Evolutionary conservation across 2,888 invertebrate genomes (phyloP).

Genomic region (Diadegma fenestrale): DNA sequence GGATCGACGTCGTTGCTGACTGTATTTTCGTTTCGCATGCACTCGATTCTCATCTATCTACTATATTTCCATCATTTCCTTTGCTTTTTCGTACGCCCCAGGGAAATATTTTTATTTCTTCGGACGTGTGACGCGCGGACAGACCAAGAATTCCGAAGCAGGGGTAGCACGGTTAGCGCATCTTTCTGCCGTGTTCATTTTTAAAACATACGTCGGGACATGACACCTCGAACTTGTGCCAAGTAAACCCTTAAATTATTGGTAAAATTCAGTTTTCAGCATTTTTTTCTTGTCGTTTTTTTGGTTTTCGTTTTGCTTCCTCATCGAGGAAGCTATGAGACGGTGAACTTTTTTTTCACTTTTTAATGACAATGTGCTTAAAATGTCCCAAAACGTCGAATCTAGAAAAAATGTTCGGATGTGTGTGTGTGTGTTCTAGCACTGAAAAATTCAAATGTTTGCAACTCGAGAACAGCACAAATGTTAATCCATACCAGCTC

Average conservation of each 20-base stretch:
- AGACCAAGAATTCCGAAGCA: conserved; percentile 26
- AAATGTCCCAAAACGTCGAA: too few relatives aligned
- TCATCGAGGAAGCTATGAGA: not conserved
- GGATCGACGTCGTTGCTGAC: conserved; percentile 44
- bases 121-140: conserved; percentile 43
- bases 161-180: not conserved
- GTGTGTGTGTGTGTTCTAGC: too few relatives aligned
- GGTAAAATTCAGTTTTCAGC: not conserved
- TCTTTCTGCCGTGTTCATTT: not conserved
- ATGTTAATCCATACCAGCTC: too few relatives aligned
- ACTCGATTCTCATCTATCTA: not conserved
- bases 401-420: too few relatives aligned
- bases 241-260: not conserved
- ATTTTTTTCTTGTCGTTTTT: not conserved
- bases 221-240: not conserved
- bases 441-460: too few relatives aligned
- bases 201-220: not conserved
- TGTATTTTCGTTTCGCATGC: conserved; percentile 28
- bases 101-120: conserved; percentile 64
- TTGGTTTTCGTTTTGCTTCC: not conserved
- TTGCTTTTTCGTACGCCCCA: conserved; percentile 31
- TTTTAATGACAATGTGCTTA: too few relatives aligned
- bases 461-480: too few relatives aligned
- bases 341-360: too few relatives aligned
- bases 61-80: not conserved